Evolutionary conservation across 2,113 vertebrate species (phyloP), one percentile per base, ranked within the genome.

Genomic region (Lipophrys pholis): DNA sequence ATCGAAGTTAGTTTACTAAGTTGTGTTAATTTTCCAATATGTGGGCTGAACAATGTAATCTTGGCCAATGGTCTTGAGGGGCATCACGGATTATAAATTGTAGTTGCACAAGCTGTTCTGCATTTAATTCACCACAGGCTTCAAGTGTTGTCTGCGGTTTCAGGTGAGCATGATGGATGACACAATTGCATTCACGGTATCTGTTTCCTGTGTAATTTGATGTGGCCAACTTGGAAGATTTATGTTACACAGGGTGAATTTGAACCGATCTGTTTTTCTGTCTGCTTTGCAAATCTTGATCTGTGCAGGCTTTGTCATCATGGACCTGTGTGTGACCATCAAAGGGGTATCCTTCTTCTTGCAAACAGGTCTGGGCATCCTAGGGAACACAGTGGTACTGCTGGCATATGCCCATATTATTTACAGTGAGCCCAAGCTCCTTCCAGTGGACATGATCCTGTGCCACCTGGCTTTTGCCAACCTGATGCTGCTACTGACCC

Each of bases 341-440:
- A 94, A 94, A 88, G 94, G 94, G 3, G 90, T 94, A 39, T 94
- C 94, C 73, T 94, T 94, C 88, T 91, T 95, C 60, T 66, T 95
- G 80, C 94, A 95, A 76, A 91, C 94, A 8, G 91, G 92, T 16
- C 14, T 95, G 45, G 94, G 94, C 57, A 82, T 93, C 66, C 66
- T 94, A 55, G 93, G 90, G 15, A 95, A 95, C 81, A 6, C 63
- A 0, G 63, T 90, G 69, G 92, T 95, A 58, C 90, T 94, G 66
- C 49, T 93, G 66, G 90, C 90, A 0, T 94, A 94, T 2, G 17
- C 36, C 14, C 73, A 89, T 36, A 89, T 95, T 0, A 42, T 90
- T 3, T 88, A 14, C 36, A 36, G 69, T 0, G 90, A 93, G 6
- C 56, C 62, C 1, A 90, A 82, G 17, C 74, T 94, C 16, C 87